Conservation (phyloP, 2,888 invertebrate species). For the Tipula vernalis region DNA sequence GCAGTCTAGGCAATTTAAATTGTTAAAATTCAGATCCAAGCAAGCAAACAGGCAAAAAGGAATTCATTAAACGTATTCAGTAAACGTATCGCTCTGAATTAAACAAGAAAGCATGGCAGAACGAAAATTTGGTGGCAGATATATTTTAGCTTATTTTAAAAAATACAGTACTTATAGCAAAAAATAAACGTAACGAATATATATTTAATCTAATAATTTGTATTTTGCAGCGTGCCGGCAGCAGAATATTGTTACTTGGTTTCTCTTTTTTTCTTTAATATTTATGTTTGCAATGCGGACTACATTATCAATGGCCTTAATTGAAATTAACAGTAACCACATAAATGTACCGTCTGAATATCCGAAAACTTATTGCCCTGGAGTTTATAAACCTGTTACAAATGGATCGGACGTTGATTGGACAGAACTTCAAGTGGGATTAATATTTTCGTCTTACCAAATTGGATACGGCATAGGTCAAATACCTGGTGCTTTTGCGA, state of each 20-base stretch:
- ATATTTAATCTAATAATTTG: neutral
- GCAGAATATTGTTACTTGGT: neutral
- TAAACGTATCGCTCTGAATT: no score
- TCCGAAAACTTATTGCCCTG: neutral
- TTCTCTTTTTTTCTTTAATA: neutral
- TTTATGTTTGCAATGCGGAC: neutral
- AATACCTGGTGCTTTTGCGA: neutral
- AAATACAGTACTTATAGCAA: no score
- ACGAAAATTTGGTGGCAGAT: no score
- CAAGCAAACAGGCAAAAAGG: no score
- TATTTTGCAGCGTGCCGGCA: neutral
- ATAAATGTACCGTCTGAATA: neutral
- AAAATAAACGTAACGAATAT: no score
- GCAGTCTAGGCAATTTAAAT: no score
- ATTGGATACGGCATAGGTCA: neutral
- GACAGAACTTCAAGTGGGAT: neutral
- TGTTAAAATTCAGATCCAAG: no score
- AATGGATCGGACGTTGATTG: neutral
- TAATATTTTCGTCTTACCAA: neutral
- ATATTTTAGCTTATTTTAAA: no score
- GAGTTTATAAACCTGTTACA: neutral
- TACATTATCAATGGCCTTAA: neutral
- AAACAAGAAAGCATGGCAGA: no score
- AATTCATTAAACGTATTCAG: no score
- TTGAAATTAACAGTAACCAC: neutral